Evolutionary conservation across 1,140 invertebrate genomes (phyloP), one percentile per base, ranked within the genome.

Genomic region (Dysdera silvatica): DNA sequence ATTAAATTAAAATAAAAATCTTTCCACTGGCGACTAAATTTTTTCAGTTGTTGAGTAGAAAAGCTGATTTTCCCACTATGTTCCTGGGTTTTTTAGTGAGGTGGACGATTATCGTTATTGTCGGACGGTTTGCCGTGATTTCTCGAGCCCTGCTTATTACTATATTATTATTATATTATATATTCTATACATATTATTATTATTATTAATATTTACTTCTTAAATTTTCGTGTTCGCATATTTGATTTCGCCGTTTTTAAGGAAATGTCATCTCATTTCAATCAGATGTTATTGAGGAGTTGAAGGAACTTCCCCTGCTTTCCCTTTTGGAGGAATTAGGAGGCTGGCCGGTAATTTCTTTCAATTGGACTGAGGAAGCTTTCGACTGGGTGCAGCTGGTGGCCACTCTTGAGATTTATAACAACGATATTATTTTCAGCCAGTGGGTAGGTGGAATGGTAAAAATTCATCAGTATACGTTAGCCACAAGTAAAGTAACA

Each of bases 361-460:
- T 77, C 1, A 68, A 81, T 4, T 89, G 86, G 84, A 78, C 82
- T 59, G 74, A 79, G 4, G 67, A 66, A 0, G 71, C 78, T 26
- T 90, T 91, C 71, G 83, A 92, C 73, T 85, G 88, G 81, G 77
- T 91, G 4, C 80, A 82, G 37, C 74, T 91, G 49, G 83, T 89
- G 68, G 87, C 85, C 4, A 82, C 84, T 53, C 72, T 95, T 10
- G 79, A 88, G 43, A 77, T 88, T 5, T 90, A 85, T 69, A 91
- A 92, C 74, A 91, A 91, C 66, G 87, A 91, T 67, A 84, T 88
- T 45, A 75, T 92, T 0, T 83, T 91, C 65, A 83, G 87, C 0
- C 83, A 91, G 72, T 90, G 87, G 85, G 85, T 94, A 43, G 87
- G 87, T 14, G 86, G 89, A 89, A 95, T 72, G 88, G 91, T 26